Base-by-base conservation (phyloP, 2,888 invertebrate genomes). In the Tetranychus truncatus region DNA sequence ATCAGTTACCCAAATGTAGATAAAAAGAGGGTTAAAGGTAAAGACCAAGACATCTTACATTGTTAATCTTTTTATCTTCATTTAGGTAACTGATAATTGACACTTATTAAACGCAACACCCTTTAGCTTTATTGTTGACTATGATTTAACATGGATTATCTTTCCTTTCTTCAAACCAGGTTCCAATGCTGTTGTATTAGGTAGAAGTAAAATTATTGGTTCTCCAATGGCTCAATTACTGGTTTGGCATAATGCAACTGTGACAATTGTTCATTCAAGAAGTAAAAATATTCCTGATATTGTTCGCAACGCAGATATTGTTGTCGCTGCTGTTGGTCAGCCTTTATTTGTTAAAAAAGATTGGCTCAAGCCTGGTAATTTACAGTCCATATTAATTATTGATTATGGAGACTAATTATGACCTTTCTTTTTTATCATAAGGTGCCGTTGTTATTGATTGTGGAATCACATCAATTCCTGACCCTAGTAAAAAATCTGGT, bases 381-480 rank as follows among this genome's bases (percentile, higher is more conserved):
- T 67, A 5, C 1, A 15, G 11, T 0, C 8, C 45, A 67, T 4
- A 11, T 11, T 24, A 67, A 45, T 11, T 21, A 69, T 24, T 74
- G 21, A 55, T 74, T 74, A 24, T 18, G 21, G 15, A 21, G 11
- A 2, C 45, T 67, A n/a, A 72, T 72, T 55, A 55, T 55, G 11
- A 15, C 46, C 2, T 46, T 65, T 21, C 34, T 45, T 71, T 21
- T 4, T 66, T 1, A 20, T 24, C 1, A 71, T 21, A 34, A 21
- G 96, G 97, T 6, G 95, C 97, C 20, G 89, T 99, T 15, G 96
- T 99, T 67, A 95, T 99, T 80, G 99, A 99, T 83, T 99, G 97
- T 83, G 99, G 99, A 71, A 99, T 99, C 80, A 96, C 94, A 84
- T 87, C 91, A 5, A 89, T 94, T 80, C 86, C 90, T 84, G 95